Evolutionary conservation across 53 echinoderm and acorn worm genomes (phyloP).

Genomic region (Echinarachnius parma): DNA sequence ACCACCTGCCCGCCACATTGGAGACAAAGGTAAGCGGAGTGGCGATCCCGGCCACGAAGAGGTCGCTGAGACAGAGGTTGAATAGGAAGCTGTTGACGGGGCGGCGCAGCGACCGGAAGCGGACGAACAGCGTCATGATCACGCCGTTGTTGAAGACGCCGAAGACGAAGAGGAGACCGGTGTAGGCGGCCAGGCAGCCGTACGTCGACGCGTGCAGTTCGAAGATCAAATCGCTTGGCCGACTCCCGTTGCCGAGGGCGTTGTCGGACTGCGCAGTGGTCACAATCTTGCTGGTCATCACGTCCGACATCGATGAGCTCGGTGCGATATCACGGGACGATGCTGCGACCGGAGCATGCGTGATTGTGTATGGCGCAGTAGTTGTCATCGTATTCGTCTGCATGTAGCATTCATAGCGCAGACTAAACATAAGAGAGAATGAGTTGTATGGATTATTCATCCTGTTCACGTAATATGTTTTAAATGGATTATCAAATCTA

Average conservation of each 20-base stretch:
- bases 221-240: constrained; percentile 12
- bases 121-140: constrained; percentile 58
- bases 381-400: no score
- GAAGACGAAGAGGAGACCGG: constrained; percentile 76
- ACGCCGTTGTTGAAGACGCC: constrained; percentile 77
- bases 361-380: no score
- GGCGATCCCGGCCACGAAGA: constrained; percentile 66
- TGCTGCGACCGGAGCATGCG: no score
- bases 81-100: constrained; percentile 80
- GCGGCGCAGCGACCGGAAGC: constrained; percentile 47
- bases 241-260: background rate
- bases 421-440: no score
- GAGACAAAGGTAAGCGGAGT: constrained; percentile 81
- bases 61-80: constrained; percentile 74
- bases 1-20: constrained; percentile 72
- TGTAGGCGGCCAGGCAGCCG: constrained; percentile 62
- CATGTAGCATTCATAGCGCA: no score
- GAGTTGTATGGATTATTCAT: no score
- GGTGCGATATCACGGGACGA: no score
- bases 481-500: no score
- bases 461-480: no score
- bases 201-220: constrained; percentile 40
- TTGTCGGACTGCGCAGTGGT: background rate
- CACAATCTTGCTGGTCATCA: constrained; percentile 7
- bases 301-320: background rate